Base-by-base conservation (phyloP, 2,113 vertebrate species). In the Tragelaphus buxtoni region DNA sequence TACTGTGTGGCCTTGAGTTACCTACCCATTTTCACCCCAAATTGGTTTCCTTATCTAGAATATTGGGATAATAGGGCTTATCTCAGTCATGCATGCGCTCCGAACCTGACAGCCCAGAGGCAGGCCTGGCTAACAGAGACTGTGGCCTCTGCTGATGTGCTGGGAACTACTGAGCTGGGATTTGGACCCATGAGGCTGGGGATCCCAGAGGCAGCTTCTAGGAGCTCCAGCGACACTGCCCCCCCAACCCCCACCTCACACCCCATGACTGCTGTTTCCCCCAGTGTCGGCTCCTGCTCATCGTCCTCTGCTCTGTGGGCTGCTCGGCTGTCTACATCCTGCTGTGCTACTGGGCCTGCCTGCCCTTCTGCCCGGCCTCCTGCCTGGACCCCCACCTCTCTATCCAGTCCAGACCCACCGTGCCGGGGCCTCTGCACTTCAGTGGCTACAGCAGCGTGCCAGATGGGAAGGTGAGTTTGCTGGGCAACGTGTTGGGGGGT, bases 401-500 rank as follows among this genome's bases (percentile, higher is more conserved):
- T 30, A 24, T 30, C 18, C 30, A 17, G 58, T 87, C 61, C 60
- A 0, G 4, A 28, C 94, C 95, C 39, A 93, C 94, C 0, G 28
- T 85, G 1, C 58, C 97, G 1, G 17, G 86, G 9, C 2, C 90
- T 65, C 93, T 96, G 96, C 96, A 65, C 80, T 98, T 99, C 39
- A 98, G 49, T 26, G 99, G 99, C 0, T 99, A 99, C 79, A 98
- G 98, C 95, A 98, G 98, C 0, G 98, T 99, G 49, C 99, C 99
- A 0, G 98, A 99, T 7, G 99, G 99, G 45, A 98, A 99, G 99
- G 99, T 99, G 88, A 51, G 98, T 92, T 3, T 4, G 10, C 60
- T 20, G 5, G 82, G 24, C 22, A 6, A 0, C 11, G 0, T 30
- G 79, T 11, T 0, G 4, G 18, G 30, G 20, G 42, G 61, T 11